Base-by-base conservation (phyloP, 2,797 vertebrate species). In the Lacerta viridis region DNA sequence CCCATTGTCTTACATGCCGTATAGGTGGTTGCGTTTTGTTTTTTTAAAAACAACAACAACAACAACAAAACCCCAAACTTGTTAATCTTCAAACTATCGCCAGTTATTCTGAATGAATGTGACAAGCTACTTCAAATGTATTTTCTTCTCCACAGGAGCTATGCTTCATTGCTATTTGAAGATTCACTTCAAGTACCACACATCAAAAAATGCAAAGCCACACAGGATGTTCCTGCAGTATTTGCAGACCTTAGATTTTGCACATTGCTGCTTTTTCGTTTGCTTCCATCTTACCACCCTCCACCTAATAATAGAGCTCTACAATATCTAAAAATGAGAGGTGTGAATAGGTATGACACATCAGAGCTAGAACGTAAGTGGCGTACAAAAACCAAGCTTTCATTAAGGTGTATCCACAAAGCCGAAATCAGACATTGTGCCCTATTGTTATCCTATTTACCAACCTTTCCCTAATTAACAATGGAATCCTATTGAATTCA, bases 141-240 rank as follows among this genome's bases (percentile, higher is more conserved):
- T 95, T 94, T 95, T 95, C 93, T 91, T 93, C 89, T 91, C 92
- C 88, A 66, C 90, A 75, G 91, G 93, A 93, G 84, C 20, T 91
- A 74, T 76, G 80, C 81, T 91, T 94, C 89, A 89, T 91, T 94
- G 94, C 25, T 27, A 84, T 90, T 92, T 94, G 92, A 92, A 91
- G 92, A 87, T 92, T 88, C 77, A 85, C 85, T 94, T 88, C 90
- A 94, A 92, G 72, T 88, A 87, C 84, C 80, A 87, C 91, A 90
- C 39, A 90, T 85, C 82, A 92, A 93, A 92, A 94, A 94, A 92
- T 91, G 90, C 88, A 89, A 50, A 91, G 83, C 89, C 83, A 68
- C 46, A 77, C 82, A 87, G 69, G 8, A 46, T 85, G 36, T 78
- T 93, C 89, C 89, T 93, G 83, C 93, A 92, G 88, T 72, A 93